These are phyloP conservation scores for Cotesia congregata DNA, from an alignment of 2,888 invertebrate species.

Conservation along the genomic window DNA sequence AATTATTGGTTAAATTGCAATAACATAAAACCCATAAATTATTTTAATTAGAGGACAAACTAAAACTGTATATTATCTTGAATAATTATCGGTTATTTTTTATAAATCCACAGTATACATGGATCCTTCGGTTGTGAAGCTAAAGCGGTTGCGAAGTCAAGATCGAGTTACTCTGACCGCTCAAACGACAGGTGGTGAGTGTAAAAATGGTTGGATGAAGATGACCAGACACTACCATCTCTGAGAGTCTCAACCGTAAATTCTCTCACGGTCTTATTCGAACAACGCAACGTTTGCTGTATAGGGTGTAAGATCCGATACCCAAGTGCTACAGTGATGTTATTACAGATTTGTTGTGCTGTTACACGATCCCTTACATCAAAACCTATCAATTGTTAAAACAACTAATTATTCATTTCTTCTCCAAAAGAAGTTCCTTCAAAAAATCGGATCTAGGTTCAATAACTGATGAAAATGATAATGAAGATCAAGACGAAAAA, in stretches of 20 bases:
- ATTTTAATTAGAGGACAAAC: too few species aligned
- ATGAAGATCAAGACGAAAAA: background rate
- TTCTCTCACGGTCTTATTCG: slow-evolving; percentile 7
- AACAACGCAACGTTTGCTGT: background rate
- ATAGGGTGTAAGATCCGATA: background rate
- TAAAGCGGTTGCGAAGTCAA: slow-evolving; percentile 40
- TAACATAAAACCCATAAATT: too few species aligned
- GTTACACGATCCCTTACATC: background rate
- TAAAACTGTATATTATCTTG: background rate
- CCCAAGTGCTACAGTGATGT: background rate
- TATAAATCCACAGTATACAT: slow-evolving; percentile 6
- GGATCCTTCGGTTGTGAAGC: slow-evolving; percentile 29
- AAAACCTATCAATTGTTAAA: too few species aligned
- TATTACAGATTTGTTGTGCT: background rate
- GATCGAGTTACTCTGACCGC: slow-evolving; percentile 49
- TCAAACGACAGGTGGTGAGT: slow-evolving; percentile 66
- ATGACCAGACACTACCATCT: slow-evolving; percentile 11
- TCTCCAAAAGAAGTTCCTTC: background rate
- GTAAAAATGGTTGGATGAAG: slow-evolving; percentile 54
- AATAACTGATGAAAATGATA: background rate
- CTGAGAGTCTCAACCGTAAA: slow-evolving; percentile 5
- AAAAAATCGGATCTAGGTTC: background rate
- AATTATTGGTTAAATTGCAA: too few species aligned
- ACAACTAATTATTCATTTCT: background rate
- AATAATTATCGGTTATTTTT: background rate